Conservation (phyloP, 2,113 vertebrate genomes). For the Oxyruncus cristatus region DNA sequence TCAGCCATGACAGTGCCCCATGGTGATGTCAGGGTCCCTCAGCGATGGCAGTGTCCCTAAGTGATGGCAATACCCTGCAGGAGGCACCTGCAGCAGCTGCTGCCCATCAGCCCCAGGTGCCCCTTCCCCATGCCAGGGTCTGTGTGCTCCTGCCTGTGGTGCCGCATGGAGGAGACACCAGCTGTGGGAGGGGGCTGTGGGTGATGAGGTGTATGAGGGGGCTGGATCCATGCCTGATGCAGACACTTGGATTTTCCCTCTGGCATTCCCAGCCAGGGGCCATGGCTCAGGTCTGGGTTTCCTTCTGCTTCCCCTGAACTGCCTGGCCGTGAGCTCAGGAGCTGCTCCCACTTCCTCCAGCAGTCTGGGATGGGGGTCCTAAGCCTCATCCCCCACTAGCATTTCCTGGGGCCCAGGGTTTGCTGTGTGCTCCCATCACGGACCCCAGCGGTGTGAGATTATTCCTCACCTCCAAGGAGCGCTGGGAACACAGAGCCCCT, state of each 20-base stretch:
- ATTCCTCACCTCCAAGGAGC: not conserved
- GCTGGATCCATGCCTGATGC: rapidly evolving
- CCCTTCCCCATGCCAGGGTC: rapidly evolving
- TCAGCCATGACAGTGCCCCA: not conserved
- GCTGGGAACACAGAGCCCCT: not conserved
- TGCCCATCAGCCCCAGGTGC: not conserved
- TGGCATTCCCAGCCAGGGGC: not conserved
- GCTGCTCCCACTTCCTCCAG: not conserved
- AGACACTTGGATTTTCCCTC: rapidly evolving
- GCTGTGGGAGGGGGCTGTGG: not conserved
- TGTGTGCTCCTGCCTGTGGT: not conserved
- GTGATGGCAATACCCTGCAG: not conserved
- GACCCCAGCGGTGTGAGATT: not conserved
- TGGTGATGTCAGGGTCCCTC: not conserved
- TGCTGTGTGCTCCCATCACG: not conserved
- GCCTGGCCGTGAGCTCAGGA: not conserved
- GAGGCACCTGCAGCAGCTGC: not conserved
- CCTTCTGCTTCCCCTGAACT: not conserved
- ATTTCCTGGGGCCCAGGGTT: not conserved
- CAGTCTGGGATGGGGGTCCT: not conserved
- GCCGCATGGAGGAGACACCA: rapidly evolving
- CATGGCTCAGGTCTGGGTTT: not conserved
- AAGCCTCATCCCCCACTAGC: not conserved
- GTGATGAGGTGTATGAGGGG: not conserved
- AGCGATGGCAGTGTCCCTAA: not conserved